phyloP scores from a whole-genome alignment of 64 coral and sea anemone genomes.

The Actinia tenebrosa region DNA sequence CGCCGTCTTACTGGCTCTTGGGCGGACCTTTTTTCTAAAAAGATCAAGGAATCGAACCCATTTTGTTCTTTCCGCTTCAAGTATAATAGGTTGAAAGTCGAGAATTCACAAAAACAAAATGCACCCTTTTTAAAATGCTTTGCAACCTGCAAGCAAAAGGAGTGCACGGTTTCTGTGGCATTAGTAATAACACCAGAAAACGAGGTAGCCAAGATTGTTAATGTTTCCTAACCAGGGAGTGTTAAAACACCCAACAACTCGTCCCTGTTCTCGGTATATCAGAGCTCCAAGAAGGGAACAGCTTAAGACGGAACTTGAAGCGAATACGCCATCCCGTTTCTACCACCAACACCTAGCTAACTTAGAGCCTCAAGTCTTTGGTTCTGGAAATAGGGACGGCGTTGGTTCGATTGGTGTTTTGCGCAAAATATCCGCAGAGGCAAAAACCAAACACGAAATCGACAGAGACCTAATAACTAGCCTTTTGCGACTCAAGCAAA shows the following conservation, averaged over 20 bases:
- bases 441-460: neutral
- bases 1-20: conserved; percentile 13
- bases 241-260: neutral
- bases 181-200: conserved; percentile 14
- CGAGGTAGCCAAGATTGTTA: neutral
- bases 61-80: conserved; percentile 5
- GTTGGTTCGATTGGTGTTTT: conserved; percentile 5
- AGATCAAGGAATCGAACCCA: conserved; percentile 10
- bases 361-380: neutral
- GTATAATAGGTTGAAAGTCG: neutral
- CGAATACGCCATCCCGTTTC: neutral
- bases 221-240: neutral
- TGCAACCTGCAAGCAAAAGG: conserved; percentile 6
- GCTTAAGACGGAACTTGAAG: neutral
- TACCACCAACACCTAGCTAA: conserved; percentile 6
- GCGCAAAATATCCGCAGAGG: conserved; percentile 15
- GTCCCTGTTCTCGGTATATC: neutral
- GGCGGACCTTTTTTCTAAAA: conserved; percentile 3
- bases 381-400: conserved; percentile 29
- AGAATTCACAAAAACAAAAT: neutral
- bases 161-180: neutral
- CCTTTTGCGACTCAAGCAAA: neutral
- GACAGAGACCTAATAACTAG: conserved; percentile 11
- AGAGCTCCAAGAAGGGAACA: neutral
- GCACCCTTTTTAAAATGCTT: conserved; percentile 10